Base-by-base conservation (phyloP, 2,113 vertebrate genomes). In the Sigmodon hispidus region DNA sequence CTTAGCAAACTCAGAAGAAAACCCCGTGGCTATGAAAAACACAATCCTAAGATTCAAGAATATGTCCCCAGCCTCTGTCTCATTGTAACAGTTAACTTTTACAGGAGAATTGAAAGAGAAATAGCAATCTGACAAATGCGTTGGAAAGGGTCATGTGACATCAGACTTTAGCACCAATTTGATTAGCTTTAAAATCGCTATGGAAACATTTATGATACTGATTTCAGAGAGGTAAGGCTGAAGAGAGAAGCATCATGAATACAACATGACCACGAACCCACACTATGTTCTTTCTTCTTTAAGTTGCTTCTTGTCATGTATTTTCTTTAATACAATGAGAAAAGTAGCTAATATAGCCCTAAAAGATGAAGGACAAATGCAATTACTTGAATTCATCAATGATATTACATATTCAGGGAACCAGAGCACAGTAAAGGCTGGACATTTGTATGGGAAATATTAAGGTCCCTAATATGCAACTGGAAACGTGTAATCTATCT, bases 401-500 rank as follows among this genome's bases (percentile, higher is more conserved):
- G 31, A 63, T 59, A 61, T 34, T 63, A 73, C 0, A 17, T 77
- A 21, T 69, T 65, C 94, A 65, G 29, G 43, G 70, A 95, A 75
- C 10, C 87, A 13, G 61, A 91, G 11, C 63, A 87, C 63, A 85
- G 6, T 40, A 48, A 22, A 29, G 67, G 4, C 22, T 94, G 50
- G 9, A n/a, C 10, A 77, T 57, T 65, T 93, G 80, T 45, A 34
- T 11, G 83, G 4, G 10, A 52, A 86, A 73, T 81, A 75, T 45
- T 70, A 94, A 96, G 45, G 48, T 34, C 9, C 22, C 80, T 10
- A 16, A 45, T 31, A 21, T 7, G 29, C 63, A 89, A 75, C 29
- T 89, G 3, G 50, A 94, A 80, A 48, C 84, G 67, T 65, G 91
- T 75, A 77, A 83, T 84, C 75, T 91, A 52, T 65, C 70, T 36